Conservation (phyloP, 2,113 vertebrate species). For the Oryzias curvinotus region DNA sequence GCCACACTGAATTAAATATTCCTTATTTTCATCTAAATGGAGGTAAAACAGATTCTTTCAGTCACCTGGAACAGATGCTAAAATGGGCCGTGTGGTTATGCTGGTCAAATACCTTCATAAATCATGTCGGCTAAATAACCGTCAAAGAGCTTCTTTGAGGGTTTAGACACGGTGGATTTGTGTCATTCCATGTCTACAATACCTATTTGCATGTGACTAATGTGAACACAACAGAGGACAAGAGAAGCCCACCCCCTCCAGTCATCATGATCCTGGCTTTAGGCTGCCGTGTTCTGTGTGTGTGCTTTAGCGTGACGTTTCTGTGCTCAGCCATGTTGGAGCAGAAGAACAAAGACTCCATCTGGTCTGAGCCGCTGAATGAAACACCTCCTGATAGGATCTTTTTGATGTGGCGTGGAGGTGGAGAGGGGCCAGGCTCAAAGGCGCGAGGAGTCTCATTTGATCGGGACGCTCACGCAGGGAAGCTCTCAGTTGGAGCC, state of each 20-base stretch:
- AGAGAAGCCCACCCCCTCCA: slow-evolving; percentile 61
- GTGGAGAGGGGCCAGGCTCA: slow-evolving; percentile 46
- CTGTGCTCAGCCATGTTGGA: slow-evolving; percentile 16
- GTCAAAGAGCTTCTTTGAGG: slow-evolving; percentile 60
- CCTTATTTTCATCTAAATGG: slow-evolving; percentile 3
- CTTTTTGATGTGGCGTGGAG: slow-evolving; percentile 42
- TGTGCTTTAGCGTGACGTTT: slow-evolving; percentile 27
- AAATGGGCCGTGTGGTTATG: slow-evolving; percentile 32
- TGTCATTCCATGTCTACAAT: slow-evolving; percentile 70
- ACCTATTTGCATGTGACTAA: slow-evolving; percentile 73
- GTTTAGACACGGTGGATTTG: slow-evolving; percentile 73
- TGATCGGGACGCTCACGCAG: slow-evolving; percentile 20
- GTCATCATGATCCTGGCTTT: slow-evolving; percentile 60
- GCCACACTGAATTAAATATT: neutral
- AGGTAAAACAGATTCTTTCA: slow-evolving; percentile 5
- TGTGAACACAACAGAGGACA: slow-evolving; percentile 68
- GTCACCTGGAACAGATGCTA: slow-evolving; percentile 26
- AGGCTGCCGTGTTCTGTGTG: slow-evolving; percentile 22
- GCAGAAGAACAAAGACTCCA: slow-evolving; percentile 66
- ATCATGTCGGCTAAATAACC: slow-evolving; percentile 69
- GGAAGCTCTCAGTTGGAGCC: slow-evolving; percentile 15
- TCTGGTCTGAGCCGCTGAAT: slow-evolving; percentile 56
- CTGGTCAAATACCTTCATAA: slow-evolving; percentile 70
- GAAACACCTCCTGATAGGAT: slow-evolving; percentile 49
- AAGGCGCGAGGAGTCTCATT: slow-evolving; percentile 44